Evolutionary conservation across 2,113 vertebrate species (phyloP).

Genomic region (Apus apus): DNA sequence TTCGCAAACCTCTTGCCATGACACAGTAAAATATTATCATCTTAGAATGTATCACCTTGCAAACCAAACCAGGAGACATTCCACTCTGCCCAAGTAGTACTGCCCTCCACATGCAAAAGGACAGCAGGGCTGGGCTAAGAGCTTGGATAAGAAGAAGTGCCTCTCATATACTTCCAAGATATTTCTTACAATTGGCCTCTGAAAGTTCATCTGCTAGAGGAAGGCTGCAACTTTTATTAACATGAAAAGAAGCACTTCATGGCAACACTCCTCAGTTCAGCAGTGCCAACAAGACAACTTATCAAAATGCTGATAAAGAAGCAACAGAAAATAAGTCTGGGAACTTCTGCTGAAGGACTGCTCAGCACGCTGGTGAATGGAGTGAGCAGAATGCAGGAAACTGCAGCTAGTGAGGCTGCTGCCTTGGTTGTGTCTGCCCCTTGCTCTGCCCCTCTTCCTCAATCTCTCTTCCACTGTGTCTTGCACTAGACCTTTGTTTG

Average conservation of each 20-base stretch:
- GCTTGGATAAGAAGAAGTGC: slow-evolving; percentile 54
- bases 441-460: background rate
- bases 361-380: rapidly evolving
- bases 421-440: rapidly evolving
- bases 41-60: background rate
- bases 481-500: background rate
- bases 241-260: background rate
- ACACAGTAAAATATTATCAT: background rate
- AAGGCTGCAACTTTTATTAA: slow-evolving; percentile 32
- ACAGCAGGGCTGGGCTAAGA: background rate
- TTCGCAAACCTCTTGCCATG: slow-evolving; percentile 29
- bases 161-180: slow-evolving; percentile 40
- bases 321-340: background rate
- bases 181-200: slow-evolving; percentile 27
- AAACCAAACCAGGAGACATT: background rate
- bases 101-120: rapidly evolving
- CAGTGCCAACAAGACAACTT: slow-evolving; percentile 3
- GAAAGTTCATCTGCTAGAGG: background rate
- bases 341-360: background rate
- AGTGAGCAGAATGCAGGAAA: background rate
- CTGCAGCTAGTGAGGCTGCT: background rate
- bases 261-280: slow-evolving; percentile 8
- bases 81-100: background rate
- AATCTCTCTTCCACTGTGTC: background rate
- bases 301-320: slow-evolving; percentile 29